Percentiles rank a stretch among this genome's conserved stretches.
These are phyloP conservation scores for Isurus oxyrinchus DNA, from an alignment of 2,113 vertebrate species.

Conservation along the genomic window DNA sequence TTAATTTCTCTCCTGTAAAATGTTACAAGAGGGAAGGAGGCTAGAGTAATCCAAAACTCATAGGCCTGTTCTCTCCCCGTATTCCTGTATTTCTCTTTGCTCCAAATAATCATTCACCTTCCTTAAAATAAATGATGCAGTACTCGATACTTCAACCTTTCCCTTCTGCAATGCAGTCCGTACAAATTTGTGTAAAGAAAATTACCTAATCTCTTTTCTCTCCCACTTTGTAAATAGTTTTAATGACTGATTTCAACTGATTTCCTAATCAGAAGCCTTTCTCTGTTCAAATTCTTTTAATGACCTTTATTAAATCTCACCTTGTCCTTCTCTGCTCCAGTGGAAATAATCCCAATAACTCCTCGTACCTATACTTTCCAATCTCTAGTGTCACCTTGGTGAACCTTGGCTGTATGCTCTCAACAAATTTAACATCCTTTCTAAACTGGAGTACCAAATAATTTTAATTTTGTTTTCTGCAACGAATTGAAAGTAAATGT, in stretches of 20 bases:
- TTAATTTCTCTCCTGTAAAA: not conserved
- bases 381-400: not conserved
- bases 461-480: not conserved
- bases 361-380: not conserved
- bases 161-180: not conserved
- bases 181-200: not conserved
- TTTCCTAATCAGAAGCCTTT: not conserved
- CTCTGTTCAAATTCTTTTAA: not conserved
- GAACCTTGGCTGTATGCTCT: not conserved
- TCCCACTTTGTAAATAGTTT: not conserved
- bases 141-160: not conserved
- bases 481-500: not conserved
- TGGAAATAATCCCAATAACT: not conserved
- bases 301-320: not conserved
- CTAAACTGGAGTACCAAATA: not conserved
- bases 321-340: not conserved
- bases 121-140: not conserved
- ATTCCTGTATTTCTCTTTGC: not conserved
- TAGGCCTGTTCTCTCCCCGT: not conserved
- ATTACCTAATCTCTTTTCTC: not conserved
- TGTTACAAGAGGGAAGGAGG: not conserved
- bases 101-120: not conserved
- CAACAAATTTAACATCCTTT: not conserved
- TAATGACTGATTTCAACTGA: not conserved
- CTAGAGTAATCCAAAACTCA: not conserved